Evolutionary conservation across 2,797 vertebrate genomes (phyloP).

Genomic region (Carduelis carduelis): DNA sequence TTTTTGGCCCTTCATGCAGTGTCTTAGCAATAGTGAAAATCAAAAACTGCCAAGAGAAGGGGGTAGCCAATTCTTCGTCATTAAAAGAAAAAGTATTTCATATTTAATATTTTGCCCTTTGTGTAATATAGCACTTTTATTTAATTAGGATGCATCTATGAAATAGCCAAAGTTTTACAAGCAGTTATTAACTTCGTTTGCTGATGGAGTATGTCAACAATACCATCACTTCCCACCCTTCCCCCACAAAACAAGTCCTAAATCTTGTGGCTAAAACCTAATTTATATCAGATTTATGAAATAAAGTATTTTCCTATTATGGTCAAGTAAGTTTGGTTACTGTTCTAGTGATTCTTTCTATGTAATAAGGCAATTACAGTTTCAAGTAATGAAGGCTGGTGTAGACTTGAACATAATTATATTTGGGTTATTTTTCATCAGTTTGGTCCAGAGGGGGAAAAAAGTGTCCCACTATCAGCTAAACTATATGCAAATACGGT

Average conservation of each 20-base stretch:
- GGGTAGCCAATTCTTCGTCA: conserved; percentile 73
- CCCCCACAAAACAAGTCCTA: conserved; percentile 63
- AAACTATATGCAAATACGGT: conserved; percentile 71
- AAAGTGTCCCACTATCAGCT: conserved; percentile 69
- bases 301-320: conserved; percentile 83
- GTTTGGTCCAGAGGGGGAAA: conserved; percentile 68
- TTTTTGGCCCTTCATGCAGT: conserved; percentile 77
- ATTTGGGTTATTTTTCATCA: conserved; percentile 71
- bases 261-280: conserved; percentile 76
- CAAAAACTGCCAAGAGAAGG: conserved; percentile 75
- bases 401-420: conserved; percentile 71
- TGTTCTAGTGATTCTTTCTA: conserved; percentile 79
- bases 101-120: conserved; percentile 76
- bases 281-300: conserved; percentile 83
- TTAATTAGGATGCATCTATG: conserved; percentile 77
- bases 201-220: conserved; percentile 69
- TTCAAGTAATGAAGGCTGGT: conserved; percentile 74
- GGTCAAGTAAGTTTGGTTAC: conserved; percentile 79
- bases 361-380: conserved; percentile 78
- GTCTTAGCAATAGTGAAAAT: conserved; percentile 80
- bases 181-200: conserved; percentile 70
- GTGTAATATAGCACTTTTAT: conserved; percentile 81
- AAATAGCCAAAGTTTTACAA: conserved; percentile 82
- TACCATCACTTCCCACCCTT: conserved; percentile 56
- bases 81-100: conserved; percentile 46